Evolutionary conservation across 2,797 vertebrate species (phyloP), one percentile per base, ranked within the genome.

Genomic region (Halcyon smyrnensis): DNA sequence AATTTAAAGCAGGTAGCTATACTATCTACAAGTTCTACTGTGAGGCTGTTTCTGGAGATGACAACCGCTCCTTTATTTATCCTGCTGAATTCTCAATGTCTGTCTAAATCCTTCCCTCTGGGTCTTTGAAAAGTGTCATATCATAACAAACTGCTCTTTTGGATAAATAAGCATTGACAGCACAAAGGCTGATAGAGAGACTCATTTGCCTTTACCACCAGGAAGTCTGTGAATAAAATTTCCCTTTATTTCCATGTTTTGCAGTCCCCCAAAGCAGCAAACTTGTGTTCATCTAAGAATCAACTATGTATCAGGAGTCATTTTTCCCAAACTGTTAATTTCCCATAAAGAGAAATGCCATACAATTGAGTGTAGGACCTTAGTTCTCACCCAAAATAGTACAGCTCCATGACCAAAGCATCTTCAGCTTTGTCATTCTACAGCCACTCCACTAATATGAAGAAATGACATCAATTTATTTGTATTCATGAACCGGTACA

Each of bases 131-230:
- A 93, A 84, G 59, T 67, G 56, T 87, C 60, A 45, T 82, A 75
- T 75, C 53, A 67, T 76, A 92, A 93, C 77, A 92, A 83, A 43
- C 34, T 92, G 23, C 13, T 89, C 53, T 87, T 95, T 92, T 84
- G 63, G 59, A 87, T 89, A 94, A 93, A 89, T 84, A 93, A 82
- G 21, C 57, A 90, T 73, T 94, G 94, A 91, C 73, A 90, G 86
- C 46, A 79, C 39, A 83, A 89, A 92, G 19, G 8, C 59, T 82
- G 37, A 81, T 64, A 62, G 25, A 81, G 50, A 76, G n/a, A 75
- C 73, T 69, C 5, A 73, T 93, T 94, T 94, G 23, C 37, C 28
- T 87, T 56, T 94, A 88, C 13, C 32, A 93, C 25, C 30, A 81
- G 45, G 14, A 94, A 84, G 8, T 18, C 32, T 57, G 12, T 59